Conservation (phyloP, 2,797 vertebrate species). For the Bradypodion pumilum region DNA sequence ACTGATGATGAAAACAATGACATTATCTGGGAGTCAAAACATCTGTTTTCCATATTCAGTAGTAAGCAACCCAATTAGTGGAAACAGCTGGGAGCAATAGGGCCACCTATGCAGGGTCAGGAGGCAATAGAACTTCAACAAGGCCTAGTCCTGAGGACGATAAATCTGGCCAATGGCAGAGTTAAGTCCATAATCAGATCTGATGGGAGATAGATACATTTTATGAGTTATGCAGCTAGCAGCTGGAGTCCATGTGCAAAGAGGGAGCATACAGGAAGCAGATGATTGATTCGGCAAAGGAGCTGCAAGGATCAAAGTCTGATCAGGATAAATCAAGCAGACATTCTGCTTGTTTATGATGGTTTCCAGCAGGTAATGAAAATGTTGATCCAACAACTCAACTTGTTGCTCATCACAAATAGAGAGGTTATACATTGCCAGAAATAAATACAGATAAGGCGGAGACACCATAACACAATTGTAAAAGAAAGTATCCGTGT, state of each 20-base stretch:
- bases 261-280: not conserved
- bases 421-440: no score
- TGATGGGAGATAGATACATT: not conserved
- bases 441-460: not conserved
- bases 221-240: not conserved
- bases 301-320: not conserved
- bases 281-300: not conserved
- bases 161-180: not conserved
- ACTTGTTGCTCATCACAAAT: no score
- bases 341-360: not conserved
- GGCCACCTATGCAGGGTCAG: not conserved
- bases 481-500: not conserved
- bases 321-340: not conserved
- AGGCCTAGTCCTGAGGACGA: not conserved
- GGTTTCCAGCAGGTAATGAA: not conserved
- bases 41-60: slow-evolving; percentile 7
- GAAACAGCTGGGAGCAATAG: slow-evolving; percentile 3
- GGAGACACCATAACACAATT: not conserved
- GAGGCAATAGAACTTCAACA: not conserved
- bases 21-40: slow-evolving; percentile 5
- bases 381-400: no score
- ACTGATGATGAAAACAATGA: not conserved
- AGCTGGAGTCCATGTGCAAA: not conserved
- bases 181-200: not conserved
- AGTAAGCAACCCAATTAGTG: slow-evolving; percentile 17